phyloP scores from a whole-genome alignment of 2,888 invertebrate genomes.

The Vandiemenella viatica region DNA sequence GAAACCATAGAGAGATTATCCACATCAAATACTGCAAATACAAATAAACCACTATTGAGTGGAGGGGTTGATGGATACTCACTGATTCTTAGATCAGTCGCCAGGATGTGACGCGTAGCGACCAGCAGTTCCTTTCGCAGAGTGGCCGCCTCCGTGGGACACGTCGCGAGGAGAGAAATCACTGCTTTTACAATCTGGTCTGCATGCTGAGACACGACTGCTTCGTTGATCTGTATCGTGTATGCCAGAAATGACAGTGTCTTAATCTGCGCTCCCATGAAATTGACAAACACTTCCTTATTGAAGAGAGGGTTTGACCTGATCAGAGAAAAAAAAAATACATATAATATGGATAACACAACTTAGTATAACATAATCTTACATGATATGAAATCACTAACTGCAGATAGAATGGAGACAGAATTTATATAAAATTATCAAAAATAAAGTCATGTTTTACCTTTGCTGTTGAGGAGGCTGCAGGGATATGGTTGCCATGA shows the following conservation, averaged over 20 bases:
- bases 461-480: slow-evolving; percentile 72
- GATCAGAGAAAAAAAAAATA: slow-evolving; percentile 24
- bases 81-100: slow-evolving; percentile 80
- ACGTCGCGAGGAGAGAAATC: slow-evolving; percentile 71
- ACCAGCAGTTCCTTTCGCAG: slow-evolving; percentile 85
- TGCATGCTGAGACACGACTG: slow-evolving; percentile 64
- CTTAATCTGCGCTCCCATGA: slow-evolving; percentile 97
- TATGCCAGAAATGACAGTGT: slow-evolving; percentile 93
- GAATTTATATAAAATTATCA: neutral
- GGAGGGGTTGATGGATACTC: slow-evolving; percentile 30
- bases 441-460: slow-evolving; percentile 29
- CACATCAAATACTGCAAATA: no score
- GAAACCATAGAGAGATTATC: no score
- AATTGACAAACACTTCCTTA: slow-evolving; percentile 96
- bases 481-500: slow-evolving; percentile 86
- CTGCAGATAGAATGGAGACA: neutral
- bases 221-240: slow-evolving; percentile 80
- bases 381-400: slow-evolving; percentile 1
- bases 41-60: no score
- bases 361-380: no score
- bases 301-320: slow-evolving; percentile 75
- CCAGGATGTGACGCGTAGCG: slow-evolving; percentile 87
- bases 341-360: no score
- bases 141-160: slow-evolving; percentile 92
- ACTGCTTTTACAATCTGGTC: slow-evolving; percentile 83